Evolutionary conservation across 2,113 vertebrate genomes (phyloP).

Genomic region (Calyptommatus sinebrachiatus): DNA sequence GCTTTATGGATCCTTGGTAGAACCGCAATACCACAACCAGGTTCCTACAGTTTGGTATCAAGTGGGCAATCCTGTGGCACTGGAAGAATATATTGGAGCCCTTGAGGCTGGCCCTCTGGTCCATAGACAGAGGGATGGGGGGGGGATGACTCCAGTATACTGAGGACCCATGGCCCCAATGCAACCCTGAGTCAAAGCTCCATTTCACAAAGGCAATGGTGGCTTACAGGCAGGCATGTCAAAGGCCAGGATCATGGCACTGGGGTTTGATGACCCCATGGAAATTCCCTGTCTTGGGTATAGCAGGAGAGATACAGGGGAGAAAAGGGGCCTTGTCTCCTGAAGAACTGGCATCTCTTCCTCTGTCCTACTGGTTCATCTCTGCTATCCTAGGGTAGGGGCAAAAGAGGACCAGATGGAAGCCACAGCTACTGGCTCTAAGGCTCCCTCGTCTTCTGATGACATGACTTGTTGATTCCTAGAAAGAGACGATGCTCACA

Average conservation of each 20-base stretch:
- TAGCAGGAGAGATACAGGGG: slow-evolving; percentile 40
- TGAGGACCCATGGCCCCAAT: slow-evolving; percentile 52
- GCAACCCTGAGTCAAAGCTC: slow-evolving; percentile 72
- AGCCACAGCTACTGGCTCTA: neutral
- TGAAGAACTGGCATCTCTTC: slow-evolving; percentile 41
- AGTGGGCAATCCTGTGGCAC: slow-evolving; percentile 52
- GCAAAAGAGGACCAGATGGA: slow-evolving; percentile 59
- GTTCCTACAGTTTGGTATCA: neutral
- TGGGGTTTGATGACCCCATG: slow-evolving; percentile 7
- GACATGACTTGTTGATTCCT: slow-evolving; percentile 34
- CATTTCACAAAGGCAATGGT: slow-evolving; percentile 73
- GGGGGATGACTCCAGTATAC: slow-evolving; percentile 54
- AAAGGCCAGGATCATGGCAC: slow-evolving; percentile 57
- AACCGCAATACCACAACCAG: neutral
- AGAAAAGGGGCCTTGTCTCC: slow-evolving; percentile 1
- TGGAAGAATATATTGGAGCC: slow-evolving; percentile 67
- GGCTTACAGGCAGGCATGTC: slow-evolving; percentile 65
- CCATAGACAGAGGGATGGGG: slow-evolving; percentile 51
- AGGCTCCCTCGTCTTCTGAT: neutral
- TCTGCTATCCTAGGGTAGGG: slow-evolving; percentile 50
- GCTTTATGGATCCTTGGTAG: neutral
- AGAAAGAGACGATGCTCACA: slow-evolving; percentile 55
- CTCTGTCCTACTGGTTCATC: slow-evolving; percentile 14
- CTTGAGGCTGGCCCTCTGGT: slow-evolving; percentile 61
- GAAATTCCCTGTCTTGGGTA: slow-evolving; percentile 46